phyloP scores from a whole-genome alignment of 2,888 invertebrate species.

The Camponotus fellah region DNA sequence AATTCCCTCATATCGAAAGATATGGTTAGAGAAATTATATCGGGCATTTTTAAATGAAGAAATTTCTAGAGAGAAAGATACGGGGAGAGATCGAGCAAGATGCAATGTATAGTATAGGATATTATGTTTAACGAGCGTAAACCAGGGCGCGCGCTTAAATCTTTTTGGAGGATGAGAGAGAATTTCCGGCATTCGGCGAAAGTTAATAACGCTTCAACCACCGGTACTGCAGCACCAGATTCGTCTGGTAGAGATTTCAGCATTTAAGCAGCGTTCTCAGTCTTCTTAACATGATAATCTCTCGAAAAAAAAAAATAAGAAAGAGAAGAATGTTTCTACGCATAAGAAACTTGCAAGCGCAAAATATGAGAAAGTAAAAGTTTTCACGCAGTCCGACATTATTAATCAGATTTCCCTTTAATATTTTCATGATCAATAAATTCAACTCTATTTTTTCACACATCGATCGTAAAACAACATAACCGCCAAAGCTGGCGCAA shows the following conservation, averaged over 20 bases:
- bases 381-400: background rate
- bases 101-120: constrained; percentile 20
- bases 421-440: background rate
- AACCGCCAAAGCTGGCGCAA: background rate
- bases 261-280: constrained; percentile 30
- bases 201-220: constrained; percentile 55
- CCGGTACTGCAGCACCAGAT: constrained; percentile 11
- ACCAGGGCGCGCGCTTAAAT: constrained; percentile 42
- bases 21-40: constrained; percentile 19
- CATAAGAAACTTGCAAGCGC: background rate
- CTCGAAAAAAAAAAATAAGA: background rate
- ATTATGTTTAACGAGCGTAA: constrained; percentile 52
- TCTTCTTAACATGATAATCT: constrained; percentile 11
- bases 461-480: constrained; percentile 4
- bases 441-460: background rate
- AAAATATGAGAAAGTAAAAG: background rate
- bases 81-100: constrained; percentile 2
- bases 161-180: constrained; percentile 36
- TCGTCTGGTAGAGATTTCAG: constrained; percentile 29
- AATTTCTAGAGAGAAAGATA: constrained; percentile 35
- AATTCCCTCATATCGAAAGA: background rate
- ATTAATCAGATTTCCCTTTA: background rate
- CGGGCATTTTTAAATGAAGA: constrained; percentile 47
- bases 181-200: constrained; percentile 50
- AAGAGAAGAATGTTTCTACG: background rate